phyloP scores from a whole-genome alignment of 1,140 invertebrate genomes.

The Ceratosolen fusciceps region DNA sequence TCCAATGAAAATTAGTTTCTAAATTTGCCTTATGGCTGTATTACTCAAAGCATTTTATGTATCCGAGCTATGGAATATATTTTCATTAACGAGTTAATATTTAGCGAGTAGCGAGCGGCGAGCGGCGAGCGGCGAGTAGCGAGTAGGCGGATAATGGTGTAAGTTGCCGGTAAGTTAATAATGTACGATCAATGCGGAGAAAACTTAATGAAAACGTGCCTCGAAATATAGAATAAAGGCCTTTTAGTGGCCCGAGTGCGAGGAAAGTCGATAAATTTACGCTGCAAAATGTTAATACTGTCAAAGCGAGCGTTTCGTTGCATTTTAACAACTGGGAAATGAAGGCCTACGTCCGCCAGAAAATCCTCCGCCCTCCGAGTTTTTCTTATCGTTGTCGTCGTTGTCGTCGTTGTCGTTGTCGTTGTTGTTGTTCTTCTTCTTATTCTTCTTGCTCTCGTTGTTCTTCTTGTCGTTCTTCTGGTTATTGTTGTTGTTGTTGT shows the following conservation, averaged over 20 bases:
- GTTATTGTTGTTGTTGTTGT: no score
- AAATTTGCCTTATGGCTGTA: background rate
- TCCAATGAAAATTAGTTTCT: conserved; percentile 2
- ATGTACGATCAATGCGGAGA: background rate
- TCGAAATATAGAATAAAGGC: background rate
- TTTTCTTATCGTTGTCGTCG: no score
- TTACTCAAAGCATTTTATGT: background rate
- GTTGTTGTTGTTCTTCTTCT: no score
- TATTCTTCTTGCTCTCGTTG: no score
- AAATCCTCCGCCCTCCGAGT: no score
- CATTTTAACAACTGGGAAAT: background rate
- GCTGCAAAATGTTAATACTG: conserved; percentile 2
- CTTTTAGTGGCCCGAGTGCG: background rate
- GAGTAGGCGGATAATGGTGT: background rate
- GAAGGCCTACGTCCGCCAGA: background rate
- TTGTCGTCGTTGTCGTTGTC: no score
- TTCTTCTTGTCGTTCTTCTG: no score
- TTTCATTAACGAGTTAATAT: background rate
- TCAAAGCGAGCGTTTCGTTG: background rate
- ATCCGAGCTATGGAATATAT: background rate
- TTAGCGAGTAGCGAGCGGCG: no score
- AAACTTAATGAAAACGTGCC: background rate
- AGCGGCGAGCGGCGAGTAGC: no score
- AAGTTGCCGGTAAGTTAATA: background rate
- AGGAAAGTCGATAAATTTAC: background rate